A percentile compares a stretch with the other conserved stretches of the same genome.
These are phyloP conservation scores for Dolichotis patagonum DNA, from an alignment of 2,113 vertebrate genomes.

Conservation along the genomic window DNA sequence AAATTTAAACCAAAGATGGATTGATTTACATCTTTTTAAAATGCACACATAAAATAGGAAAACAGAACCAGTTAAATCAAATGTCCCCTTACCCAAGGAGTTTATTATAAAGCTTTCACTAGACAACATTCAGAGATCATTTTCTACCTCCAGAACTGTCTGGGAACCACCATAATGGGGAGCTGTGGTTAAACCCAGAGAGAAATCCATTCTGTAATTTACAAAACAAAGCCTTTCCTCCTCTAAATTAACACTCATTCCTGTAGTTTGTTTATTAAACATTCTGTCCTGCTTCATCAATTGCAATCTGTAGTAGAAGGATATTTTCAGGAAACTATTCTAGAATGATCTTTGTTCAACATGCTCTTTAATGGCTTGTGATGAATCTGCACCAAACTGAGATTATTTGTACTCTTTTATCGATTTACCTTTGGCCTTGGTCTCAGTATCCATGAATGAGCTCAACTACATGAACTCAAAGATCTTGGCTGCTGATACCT, in stretches of 20 bases:
- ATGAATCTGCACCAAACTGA: neutral
- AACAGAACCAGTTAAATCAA: neutral
- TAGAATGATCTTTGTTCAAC: neutral
- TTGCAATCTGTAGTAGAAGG: neutral
- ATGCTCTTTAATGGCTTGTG: neutral
- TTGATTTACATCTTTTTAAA: neutral
- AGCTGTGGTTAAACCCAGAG: neutral
- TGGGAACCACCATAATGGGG: too few relatives aligned
- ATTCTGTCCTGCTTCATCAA: neutral
- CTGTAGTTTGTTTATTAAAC: neutral
- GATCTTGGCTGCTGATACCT: neutral
- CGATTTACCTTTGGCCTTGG: neutral
- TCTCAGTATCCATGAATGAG: neutral
- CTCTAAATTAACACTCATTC: neutral
- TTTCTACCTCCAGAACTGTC: neutral
- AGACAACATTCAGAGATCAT: neutral
- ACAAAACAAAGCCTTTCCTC: neutral
- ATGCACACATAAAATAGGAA: constrained; percentile 15
- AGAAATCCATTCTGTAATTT: neutral
- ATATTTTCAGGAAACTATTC: neutral
- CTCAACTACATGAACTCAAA: neutral
- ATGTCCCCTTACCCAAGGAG: neutral
- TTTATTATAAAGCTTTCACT: neutral
- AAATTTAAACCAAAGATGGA: neutral
- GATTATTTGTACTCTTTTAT: neutral